Percentiles rank a stretch among this genome's conserved stretches.
Evolutionary conservation across 1,140 invertebrate species (phyloP).

Genomic region (Psilanteris sp.): DNA sequence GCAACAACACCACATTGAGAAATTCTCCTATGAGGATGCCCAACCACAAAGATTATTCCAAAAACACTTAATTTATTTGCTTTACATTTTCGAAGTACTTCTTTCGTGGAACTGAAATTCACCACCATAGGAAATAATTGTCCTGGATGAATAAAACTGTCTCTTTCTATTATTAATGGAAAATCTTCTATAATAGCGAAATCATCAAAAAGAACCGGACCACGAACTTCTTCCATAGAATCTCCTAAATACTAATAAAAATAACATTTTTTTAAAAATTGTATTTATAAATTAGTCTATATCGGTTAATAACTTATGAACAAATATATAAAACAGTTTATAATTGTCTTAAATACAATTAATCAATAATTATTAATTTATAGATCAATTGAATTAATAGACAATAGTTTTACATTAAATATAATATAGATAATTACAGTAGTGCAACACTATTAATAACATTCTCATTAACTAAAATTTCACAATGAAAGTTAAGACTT

Average conservation of each 20-base stretch:
- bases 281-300: too few species aligned
- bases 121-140: conserved; percentile 52
- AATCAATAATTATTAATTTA: too few species aligned
- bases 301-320: too few species aligned
- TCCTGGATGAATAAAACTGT: conserved; percentile 49
- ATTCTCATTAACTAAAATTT: too few species aligned
- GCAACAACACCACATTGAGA: conserved; percentile 43
- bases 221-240: conserved; percentile 47
- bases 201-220: conserved; percentile 46
- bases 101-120: not conserved
- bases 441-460: too few species aligned
- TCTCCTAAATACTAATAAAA: conserved; percentile 46
- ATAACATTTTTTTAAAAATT: too few species aligned
- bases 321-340: too few species aligned
- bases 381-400: too few species aligned
- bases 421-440: too few species aligned
- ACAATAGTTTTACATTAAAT: too few species aligned
- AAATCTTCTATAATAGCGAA: conserved; percentile 39
- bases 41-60: conserved; percentile 35
- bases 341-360: too few species aligned
- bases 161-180: conserved; percentile 37
- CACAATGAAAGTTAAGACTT: too few species aligned
- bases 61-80: conserved; percentile 29
- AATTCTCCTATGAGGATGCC: not conserved
- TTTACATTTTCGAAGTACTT: conserved; percentile 40